These are phyloP conservation scores for Camptogramma bilineatum DNA, from an alignment of 2,888 invertebrate genomes.

Conservation along the genomic window DNA sequence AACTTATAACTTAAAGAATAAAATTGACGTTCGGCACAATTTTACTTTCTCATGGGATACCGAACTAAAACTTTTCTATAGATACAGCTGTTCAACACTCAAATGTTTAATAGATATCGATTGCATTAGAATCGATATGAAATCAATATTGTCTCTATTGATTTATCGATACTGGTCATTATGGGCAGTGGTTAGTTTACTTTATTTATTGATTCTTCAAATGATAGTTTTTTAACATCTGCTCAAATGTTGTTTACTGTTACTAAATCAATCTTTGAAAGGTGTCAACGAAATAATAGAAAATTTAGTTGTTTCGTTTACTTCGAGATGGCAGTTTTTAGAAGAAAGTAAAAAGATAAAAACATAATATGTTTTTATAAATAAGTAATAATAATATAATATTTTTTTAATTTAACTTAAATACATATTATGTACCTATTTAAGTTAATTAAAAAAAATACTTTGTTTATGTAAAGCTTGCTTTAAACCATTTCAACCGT, in stretches of 20 bases:
- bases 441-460: too few species aligned
- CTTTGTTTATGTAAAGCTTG: too few species aligned
- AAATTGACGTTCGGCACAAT: background rate
- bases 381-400: too few species aligned
- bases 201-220: background rate
- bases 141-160: slow-evolving; percentile 45
- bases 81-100: background rate
- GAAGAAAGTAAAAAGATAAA: too few species aligned
- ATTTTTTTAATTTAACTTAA: too few species aligned
- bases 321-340: too few species aligned
- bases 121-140: slow-evolving; percentile 46
- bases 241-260: background rate
- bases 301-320: too few species aligned
- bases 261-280: too few species aligned
- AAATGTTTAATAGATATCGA: slow-evolving; percentile 31
- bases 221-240: slow-evolving; percentile 15
- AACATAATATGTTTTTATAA: too few species aligned
- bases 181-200: slow-evolving; percentile 17
- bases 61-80: background rate
- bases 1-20: background rate
- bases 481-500: too few species aligned
- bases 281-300: too few species aligned
- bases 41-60: slow-evolving; percentile 17
- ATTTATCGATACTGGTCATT: slow-evolving; percentile 14
- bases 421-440: too few species aligned